Evolutionary conservation across 2,113 vertebrate species (phyloP).

Genomic region (Martes martes): DNA sequence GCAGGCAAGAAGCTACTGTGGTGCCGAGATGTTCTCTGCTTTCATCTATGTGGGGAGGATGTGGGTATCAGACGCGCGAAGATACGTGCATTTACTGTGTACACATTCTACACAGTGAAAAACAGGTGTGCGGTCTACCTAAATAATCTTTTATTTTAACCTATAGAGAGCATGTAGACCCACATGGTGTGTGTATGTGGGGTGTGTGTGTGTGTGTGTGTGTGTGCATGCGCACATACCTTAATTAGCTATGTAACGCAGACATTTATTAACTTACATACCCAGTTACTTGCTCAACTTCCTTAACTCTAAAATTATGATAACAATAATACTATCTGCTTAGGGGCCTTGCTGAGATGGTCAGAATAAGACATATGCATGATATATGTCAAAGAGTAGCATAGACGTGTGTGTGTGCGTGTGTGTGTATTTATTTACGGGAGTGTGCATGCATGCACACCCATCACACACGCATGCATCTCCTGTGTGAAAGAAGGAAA

Average conservation of each 20-base stretch:
- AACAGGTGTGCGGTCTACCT: background rate
- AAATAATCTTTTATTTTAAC: background rate
- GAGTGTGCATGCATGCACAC: background rate
- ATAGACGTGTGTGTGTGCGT: too few relatives aligned
- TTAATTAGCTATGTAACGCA: background rate
- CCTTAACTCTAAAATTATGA: background rate
- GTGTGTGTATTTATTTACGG: background rate
- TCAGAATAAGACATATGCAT: background rate
- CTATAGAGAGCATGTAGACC: background rate
- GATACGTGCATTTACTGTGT: background rate
- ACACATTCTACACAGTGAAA: background rate
- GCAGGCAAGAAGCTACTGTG: background rate
- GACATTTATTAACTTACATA: background rate
- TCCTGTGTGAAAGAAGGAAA: background rate
- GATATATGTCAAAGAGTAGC: background rate
- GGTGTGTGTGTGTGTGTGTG: background rate
- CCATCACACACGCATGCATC: background rate
- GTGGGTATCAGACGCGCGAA: fast-evolving
- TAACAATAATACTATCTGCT: background rate
- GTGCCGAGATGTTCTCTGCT: background rate
- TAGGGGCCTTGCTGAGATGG: background rate
- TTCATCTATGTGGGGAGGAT: background rate
- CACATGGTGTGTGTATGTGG: background rate
- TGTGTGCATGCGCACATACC: too few relatives aligned
- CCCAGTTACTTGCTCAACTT: background rate